A percentile compares a stretch with the other conserved stretches of the same genome.
These are phyloP conservation scores for Pyrocephalus nanus DNA, from an alignment of 2,797 vertebrate species.

Conservation along the genomic window DNA sequence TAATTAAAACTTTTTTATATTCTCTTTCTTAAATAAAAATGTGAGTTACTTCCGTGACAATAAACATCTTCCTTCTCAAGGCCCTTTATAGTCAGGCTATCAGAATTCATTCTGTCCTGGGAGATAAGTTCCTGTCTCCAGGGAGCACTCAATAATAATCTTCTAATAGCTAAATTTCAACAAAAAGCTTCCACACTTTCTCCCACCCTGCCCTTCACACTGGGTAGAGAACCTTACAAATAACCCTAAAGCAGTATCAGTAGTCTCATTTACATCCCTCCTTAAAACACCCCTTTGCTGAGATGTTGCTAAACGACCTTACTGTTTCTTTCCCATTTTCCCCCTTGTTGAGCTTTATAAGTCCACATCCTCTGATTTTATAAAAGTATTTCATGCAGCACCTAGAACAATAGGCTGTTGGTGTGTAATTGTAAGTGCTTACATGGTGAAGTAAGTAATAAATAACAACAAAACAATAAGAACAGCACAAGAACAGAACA, in stretches of 20 bases:
- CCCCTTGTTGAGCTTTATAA: background rate
- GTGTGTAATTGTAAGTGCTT: background rate
- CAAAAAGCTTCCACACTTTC: background rate
- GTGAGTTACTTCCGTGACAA: background rate
- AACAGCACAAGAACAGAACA: background rate
- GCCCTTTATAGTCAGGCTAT: background rate
- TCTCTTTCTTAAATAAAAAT: background rate
- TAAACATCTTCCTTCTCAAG: background rate
- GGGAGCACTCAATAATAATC: background rate
- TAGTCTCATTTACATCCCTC: background rate
- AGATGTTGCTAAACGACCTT: background rate
- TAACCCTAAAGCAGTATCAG: background rate
- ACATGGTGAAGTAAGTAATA: background rate
- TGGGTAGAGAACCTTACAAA: background rate
- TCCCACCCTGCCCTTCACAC: background rate
- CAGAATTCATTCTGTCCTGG: background rate
- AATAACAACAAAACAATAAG: constrained; percentile 1
- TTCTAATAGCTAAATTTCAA: background rate
- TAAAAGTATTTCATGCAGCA: background rate
- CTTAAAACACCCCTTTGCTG: background rate
- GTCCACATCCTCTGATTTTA: background rate
- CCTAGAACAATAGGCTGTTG: background rate
- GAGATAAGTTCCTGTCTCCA: background rate
- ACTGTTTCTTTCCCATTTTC: background rate
- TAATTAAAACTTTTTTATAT: background rate